A percentile compares a stretch with the other conserved stretches of the same genome.
phyloP scores from a whole-genome alignment of 2,888 invertebrate genomes.

The Allacma fusca region DNA sequence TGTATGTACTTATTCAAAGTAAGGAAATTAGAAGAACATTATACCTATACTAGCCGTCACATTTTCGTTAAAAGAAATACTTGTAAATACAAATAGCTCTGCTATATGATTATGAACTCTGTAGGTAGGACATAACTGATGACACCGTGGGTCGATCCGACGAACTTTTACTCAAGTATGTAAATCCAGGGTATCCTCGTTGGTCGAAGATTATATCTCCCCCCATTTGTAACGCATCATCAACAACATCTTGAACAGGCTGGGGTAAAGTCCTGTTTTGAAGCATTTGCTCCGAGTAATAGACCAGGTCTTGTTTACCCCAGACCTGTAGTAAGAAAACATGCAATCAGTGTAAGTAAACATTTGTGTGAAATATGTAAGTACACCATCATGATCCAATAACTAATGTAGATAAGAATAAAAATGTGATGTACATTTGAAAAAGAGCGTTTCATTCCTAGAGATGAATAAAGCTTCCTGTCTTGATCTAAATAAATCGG shows the following conservation, averaged over 20 bases:
- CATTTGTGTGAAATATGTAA: no score
- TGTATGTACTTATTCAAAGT: no score
- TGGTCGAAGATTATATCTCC: slow-evolving; percentile 59
- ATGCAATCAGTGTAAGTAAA: no score
- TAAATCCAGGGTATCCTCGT: slow-evolving; percentile 45
- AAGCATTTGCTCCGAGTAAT: slow-evolving; percentile 54
- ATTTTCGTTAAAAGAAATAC: no score
- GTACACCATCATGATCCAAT: not conserved
- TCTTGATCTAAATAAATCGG: slow-evolving; percentile 57
- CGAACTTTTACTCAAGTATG: slow-evolving; percentile 53
- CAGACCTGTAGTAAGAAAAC: slow-evolving; percentile 58
- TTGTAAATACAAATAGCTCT: no score
- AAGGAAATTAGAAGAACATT: no score
- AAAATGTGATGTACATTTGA: slow-evolving; percentile 43
- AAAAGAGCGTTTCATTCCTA: slow-evolving; percentile 58
- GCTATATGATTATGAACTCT: not conserved
- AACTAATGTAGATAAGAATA: not conserved
- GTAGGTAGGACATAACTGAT: not conserved
- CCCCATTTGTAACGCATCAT: slow-evolving; percentile 62
- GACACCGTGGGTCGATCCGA: slow-evolving; percentile 52
- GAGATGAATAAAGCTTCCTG: slow-evolving; percentile 55
- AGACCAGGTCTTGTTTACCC: slow-evolving; percentile 48
- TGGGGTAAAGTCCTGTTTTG: slow-evolving; percentile 48
- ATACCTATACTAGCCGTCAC: no score
- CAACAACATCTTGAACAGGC: slow-evolving; percentile 52